These are phyloP conservation scores for Parnassius mnemosyne DNA, from an alignment of 2,888 invertebrate genomes.

Conservation along the genomic window DNA sequence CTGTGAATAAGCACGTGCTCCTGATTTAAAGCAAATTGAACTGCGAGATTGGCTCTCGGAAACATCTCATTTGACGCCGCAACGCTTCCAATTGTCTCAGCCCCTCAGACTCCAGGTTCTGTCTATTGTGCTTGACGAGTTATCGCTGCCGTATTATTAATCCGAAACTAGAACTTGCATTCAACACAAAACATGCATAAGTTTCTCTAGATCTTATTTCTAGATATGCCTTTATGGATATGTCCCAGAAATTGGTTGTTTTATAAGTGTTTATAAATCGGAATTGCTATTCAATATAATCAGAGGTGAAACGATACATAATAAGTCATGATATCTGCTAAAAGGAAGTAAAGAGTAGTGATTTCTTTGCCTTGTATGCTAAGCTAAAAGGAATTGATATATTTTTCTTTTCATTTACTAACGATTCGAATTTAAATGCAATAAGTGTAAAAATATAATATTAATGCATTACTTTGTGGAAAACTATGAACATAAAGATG, in stretches of 20 bases:
- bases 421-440: too few relatives aligned
- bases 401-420: too few relatives aligned
- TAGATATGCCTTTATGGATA: constrained; percentile 18
- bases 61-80: constrained; percentile 75
- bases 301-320: too few relatives aligned
- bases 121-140: constrained; percentile 56
- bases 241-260: background rate
- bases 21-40: constrained; percentile 77
- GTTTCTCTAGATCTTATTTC: constrained; percentile 36
- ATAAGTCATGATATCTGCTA: too few relatives aligned
- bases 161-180: constrained; percentile 30
- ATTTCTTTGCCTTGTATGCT: too few relatives aligned
- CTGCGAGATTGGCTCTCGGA: constrained; percentile 65
- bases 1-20: constrained; percentile 45
- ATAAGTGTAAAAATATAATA: too few relatives aligned
- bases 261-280: too few relatives aligned
- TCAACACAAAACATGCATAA: constrained; percentile 32
- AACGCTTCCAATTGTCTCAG: constrained; percentile 69
- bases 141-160: constrained; percentile 50
- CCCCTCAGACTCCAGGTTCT: constrained; percentile 38
- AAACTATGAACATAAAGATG: too few relatives aligned
- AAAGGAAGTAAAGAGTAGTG: too few relatives aligned
- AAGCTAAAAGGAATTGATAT: too few relatives aligned
- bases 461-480: too few relatives aligned
- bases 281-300: too few relatives aligned